phyloP scores from a whole-genome alignment of 2,888 invertebrate genomes.

The Mellilla xanthometata region DNA sequence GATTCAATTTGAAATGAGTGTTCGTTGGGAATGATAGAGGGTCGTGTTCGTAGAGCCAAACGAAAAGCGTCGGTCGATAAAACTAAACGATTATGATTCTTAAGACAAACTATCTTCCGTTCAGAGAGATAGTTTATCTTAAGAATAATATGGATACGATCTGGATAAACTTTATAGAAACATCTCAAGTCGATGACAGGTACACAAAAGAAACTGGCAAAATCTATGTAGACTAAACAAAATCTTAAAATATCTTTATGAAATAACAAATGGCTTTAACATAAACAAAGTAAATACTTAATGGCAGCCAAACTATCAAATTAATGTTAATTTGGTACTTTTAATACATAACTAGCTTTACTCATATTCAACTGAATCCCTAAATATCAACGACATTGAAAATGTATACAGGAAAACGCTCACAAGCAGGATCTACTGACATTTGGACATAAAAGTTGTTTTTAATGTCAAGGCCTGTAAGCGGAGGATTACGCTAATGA shows the following conservation, averaged over 20 bases:
- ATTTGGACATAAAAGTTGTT: slow-evolving; percentile 45
- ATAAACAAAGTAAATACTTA: not conserved
- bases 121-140: not conserved
- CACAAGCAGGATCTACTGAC: slow-evolving; percentile 26
- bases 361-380: no score
- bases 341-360: no score
- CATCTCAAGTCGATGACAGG: not conserved
- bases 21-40: slow-evolving; percentile 47
- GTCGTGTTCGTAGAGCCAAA: slow-evolving; percentile 39
- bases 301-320: no score
- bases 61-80: slow-evolving; percentile 38
- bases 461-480: slow-evolving; percentile 46
- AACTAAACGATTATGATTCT: slow-evolving; percentile 7
- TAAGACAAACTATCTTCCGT: slow-evolving; percentile 3
- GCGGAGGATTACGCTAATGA: slow-evolving; percentile 11
- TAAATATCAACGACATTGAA: not conserved
- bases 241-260: not conserved
- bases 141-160: not conserved
- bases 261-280: not conserved
- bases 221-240: slow-evolving; percentile 2
- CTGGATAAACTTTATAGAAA: not conserved
- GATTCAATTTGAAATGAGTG: slow-evolving; percentile 58
- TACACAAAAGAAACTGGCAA: not conserved
- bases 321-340: no score
- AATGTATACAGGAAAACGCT: slow-evolving; percentile 2